phyloP scores from a whole-genome alignment of 92 coral and sea anemone species.

The Bergia puertoricense region DNA sequence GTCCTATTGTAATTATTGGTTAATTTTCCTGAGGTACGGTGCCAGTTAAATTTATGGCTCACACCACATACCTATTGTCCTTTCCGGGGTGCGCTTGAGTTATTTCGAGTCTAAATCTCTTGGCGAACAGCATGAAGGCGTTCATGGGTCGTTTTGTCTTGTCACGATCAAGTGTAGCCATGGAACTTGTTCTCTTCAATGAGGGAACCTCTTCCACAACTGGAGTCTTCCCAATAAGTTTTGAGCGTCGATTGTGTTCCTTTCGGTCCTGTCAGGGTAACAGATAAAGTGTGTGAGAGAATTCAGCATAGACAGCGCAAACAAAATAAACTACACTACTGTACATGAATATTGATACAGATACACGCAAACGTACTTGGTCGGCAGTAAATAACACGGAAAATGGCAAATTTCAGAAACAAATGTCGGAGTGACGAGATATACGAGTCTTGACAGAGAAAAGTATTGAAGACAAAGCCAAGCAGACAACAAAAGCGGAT shows the following conservation, averaged over 20 bases:
- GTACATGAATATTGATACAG: no score
- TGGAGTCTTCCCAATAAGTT: conserved; percentile 45
- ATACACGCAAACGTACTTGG: no score
- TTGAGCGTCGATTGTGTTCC: conserved; percentile 72
- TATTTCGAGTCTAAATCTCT: conserved; percentile 85
- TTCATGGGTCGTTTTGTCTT: conserved; percentile 96
- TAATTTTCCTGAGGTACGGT: no score
- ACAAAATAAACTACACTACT: background rate
- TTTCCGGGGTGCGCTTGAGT: conserved; percentile 99
- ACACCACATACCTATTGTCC: conserved; percentile 79
- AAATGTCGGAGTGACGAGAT: no score
- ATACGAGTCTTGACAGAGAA: no score
- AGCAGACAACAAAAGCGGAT: no score
- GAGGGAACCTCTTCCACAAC: conserved; percentile 42
- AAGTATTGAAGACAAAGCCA: no score
- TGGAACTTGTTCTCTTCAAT: conserved; percentile 54
- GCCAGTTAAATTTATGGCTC: no score
- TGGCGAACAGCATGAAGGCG: conserved; percentile 97
- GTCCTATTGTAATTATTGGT: no score
- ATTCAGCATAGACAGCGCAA: background rate
- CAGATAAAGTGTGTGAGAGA: background rate
- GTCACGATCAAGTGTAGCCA: conserved; percentile 50
- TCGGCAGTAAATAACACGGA: no score
- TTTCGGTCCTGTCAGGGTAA: conserved; percentile 71
- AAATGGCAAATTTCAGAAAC: no score